Evolutionary conservation across 2,797 vertebrate genomes (phyloP), one percentile per base, ranked within the genome.

Genomic region (Staurois parvus): DNA sequence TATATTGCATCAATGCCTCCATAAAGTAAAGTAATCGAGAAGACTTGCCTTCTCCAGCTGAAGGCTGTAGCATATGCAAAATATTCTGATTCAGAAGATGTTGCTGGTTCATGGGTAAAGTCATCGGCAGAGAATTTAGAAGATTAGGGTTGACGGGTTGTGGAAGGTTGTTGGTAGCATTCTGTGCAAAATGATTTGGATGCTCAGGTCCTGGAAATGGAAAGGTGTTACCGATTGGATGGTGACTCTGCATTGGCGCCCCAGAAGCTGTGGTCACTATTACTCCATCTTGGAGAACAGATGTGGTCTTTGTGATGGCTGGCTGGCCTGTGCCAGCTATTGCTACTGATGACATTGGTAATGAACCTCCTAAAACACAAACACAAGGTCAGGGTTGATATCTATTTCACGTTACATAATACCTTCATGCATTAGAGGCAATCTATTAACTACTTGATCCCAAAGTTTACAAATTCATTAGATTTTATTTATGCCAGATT

Each of bases 11-110:
- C 17, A 52, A 17, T 52, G 48, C 48, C 21, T 52, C 48, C 48
- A 17, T 19, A 15, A 17, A 52, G 48, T 52, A 64, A 24, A 72
- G 21, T 10, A 40, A 32, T 5, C 2, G 9, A 8, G 2, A 40
- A 17, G 19, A 94, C 92, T 95, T 95, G 94, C 94, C 94, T 92
- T 95, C 95, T 94, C 93, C 94, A 76, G 94, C 89, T 76, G 94
- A 92, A 94, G 94, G 93, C 94, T 94, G 94, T 12, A 96, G 93
- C 91, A 95, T 94, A 91, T 95, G 95, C 89, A 95, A 88, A 90
- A 96, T 93, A 79, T 95, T 96, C 94, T 95, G 94, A 93, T 94
- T 96, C 89, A 95, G 94, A 93, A 96, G 95, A 91, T 95, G 94
- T 88, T 96, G 96, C 91, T 95, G 94, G 92, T 94, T 95, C 89